These are phyloP conservation scores for Umimayanthus chanpuru DNA, from an alignment of 92 coral and sea anemone genomes.

Conservation along the genomic window DNA sequence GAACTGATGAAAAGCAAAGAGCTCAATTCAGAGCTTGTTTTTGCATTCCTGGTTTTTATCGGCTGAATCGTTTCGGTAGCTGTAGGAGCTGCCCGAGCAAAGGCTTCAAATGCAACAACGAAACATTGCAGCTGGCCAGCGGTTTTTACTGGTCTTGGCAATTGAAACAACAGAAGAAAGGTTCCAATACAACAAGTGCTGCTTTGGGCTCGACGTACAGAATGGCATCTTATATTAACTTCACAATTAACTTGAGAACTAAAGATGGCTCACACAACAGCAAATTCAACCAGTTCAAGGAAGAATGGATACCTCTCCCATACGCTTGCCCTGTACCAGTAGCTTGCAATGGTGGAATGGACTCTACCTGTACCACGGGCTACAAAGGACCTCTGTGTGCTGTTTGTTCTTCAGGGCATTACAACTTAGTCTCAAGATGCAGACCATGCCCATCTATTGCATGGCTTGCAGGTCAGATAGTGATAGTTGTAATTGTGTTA, in stretches of 20 bases:
- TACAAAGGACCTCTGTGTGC: constrained; percentile 56
- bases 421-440: constrained; percentile 35
- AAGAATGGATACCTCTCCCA: constrained; percentile 26
- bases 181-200: background rate
- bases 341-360: constrained; percentile 50
- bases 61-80: constrained; percentile 46
- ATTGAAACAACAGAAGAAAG: background rate
- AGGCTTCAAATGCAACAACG: constrained; percentile 43
- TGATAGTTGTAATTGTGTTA: constrained; percentile 9
- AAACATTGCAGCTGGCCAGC: constrained; percentile 31
- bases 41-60: constrained; percentile 35
- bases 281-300: constrained; percentile 8
- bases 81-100: constrained; percentile 32
- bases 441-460: constrained; percentile 36
- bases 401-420: constrained; percentile 22
- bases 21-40: constrained; percentile 53
- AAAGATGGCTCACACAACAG: constrained; percentile 1
- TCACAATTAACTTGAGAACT: background rate
- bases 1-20: constrained; percentile 22
- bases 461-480: constrained; percentile 49
- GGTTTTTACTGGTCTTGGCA: constrained; percentile 57
- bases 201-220: background rate
- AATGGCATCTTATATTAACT: background rate
- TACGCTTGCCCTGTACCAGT: constrained; percentile 45
- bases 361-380: constrained; percentile 40